Evolutionary conservation across 2,888 invertebrate genomes (phyloP).

Genomic region (Hypselothyrea guttata): DNA sequence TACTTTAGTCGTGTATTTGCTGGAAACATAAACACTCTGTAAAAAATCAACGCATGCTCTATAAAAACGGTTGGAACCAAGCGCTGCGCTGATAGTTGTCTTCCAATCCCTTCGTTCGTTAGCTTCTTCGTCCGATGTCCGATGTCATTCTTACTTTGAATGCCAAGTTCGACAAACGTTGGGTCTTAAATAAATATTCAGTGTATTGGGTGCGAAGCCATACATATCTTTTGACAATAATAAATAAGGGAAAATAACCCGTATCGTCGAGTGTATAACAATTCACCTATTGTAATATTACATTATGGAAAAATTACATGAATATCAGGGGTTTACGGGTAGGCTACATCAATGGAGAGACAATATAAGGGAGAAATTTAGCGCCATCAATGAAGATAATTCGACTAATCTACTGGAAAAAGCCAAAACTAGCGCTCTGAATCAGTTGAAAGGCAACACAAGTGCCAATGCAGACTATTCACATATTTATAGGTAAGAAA

Average conservation of each 20-base stretch:
- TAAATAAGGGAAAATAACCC: slow-evolving; percentile 7
- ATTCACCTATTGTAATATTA: slow-evolving; percentile 3
- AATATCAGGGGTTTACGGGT: slow-evolving; percentile 90
- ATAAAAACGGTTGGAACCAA: slow-evolving; percentile 35
- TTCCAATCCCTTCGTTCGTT: slow-evolving; percentile 24
- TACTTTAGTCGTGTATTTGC: not conserved
- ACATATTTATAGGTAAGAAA: slow-evolving; percentile 86
- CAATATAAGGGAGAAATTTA: slow-evolving; percentile 85
- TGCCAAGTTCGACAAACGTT: slow-evolving; percentile 35
- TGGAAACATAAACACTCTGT: too few species aligned
- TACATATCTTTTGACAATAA: slow-evolving; percentile 31
- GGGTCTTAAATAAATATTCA: slow-evolving; percentile 13
- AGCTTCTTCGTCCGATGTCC: slow-evolving; percentile 17
- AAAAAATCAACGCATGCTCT: slow-evolving; percentile 44
- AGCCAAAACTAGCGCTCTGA: slow-evolving; percentile 80
- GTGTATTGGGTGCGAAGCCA: slow-evolving; percentile 27
- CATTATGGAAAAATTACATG: slow-evolving; percentile 88
- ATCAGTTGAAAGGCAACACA: slow-evolving; percentile 78
- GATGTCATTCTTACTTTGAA: slow-evolving; percentile 39
- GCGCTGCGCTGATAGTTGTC: slow-evolving; percentile 9
- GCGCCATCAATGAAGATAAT: slow-evolving; percentile 85
- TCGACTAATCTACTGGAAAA: slow-evolving; percentile 84
- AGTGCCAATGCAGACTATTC: slow-evolving; percentile 84
- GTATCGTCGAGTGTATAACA: not conserved
- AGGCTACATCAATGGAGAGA: slow-evolving; percentile 88